Evolutionary conservation across 2,113 vertebrate species (phyloP).

Genomic region (Peromyscus polionotus): DNA sequence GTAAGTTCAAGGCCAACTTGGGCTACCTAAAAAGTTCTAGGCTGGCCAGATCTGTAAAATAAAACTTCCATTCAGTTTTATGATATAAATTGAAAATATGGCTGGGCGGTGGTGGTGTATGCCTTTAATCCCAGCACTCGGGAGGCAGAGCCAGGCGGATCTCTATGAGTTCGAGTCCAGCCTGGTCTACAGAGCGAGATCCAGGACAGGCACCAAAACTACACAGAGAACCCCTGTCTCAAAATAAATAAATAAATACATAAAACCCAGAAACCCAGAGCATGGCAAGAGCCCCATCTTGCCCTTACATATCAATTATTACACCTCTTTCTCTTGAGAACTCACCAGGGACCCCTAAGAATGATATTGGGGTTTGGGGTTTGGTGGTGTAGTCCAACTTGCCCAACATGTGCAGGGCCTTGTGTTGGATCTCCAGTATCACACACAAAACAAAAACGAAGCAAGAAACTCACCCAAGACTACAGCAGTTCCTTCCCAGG

Average conservation of each 20-base stretch:
- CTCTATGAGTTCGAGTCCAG: too few species aligned
- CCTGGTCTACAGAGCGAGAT: too few species aligned
- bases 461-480: background rate
- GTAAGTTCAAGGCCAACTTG: background rate
- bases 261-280: background rate
- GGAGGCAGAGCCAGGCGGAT: too few species aligned
- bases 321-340: background rate
- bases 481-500: background rate
- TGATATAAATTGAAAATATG: constrained; percentile 12
- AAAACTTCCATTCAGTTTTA: constrained; percentile 53
- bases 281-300: background rate
- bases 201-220: too few species aligned
- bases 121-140: too few species aligned
- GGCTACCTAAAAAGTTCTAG: background rate
- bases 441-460: background rate
- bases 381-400: background rate
- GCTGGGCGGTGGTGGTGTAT: background rate
- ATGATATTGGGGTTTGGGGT: background rate
- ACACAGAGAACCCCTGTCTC: too few species aligned
- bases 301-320: background rate
- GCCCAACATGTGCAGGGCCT: background rate
- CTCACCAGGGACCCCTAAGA: background rate
- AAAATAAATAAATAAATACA: too few species aligned
- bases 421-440: background rate
- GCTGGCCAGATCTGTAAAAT: background rate